Conservation (phyloP, 2,113 vertebrate species). For the Solea senegalensis region DNA sequence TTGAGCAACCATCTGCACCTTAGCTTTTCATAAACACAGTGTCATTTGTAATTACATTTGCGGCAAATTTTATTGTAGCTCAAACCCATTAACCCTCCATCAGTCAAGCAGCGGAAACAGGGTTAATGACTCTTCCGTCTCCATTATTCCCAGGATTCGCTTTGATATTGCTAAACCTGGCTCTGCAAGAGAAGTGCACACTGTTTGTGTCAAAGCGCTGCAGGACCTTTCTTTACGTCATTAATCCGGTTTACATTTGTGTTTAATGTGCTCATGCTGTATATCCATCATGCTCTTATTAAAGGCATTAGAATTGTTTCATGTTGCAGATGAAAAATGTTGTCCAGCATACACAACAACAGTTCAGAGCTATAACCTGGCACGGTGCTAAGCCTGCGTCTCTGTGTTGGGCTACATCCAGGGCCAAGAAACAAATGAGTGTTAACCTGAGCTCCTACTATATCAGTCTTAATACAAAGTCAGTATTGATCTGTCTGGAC, state of each 20-base stretch:
- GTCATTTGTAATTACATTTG: constrained; percentile 20
- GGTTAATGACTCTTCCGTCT: constrained; percentile 25
- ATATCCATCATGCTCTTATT: neutral
- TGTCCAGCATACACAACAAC: constrained; percentile 12
- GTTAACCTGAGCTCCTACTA: constrained; percentile 42
- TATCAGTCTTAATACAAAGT: constrained; percentile 53
- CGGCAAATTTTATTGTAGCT: constrained; percentile 12
- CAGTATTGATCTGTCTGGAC: constrained; percentile 56
- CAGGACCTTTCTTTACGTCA: constrained; percentile 15
- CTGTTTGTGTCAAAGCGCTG: neutral
- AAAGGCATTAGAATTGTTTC: neutral
- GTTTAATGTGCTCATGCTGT: neutral
- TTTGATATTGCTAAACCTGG: constrained; percentile 30
- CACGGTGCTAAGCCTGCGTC: constrained; percentile 4
- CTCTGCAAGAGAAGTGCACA: constrained; percentile 1
- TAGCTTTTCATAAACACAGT: constrained; percentile 6
- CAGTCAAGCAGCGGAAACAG: constrained; percentile 21
- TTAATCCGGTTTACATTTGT: constrained; percentile 19
- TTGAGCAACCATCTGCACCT: constrained; percentile 13
- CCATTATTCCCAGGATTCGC: constrained; percentile 1
- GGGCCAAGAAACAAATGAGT: constrained; percentile 35
- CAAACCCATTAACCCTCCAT: neutral
- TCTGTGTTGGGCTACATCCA: constrained; percentile 17
- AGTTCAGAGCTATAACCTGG: constrained; percentile 25
- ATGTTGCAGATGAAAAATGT: constrained; percentile 13